Evolutionary conservation across 2,113 vertebrate genomes (phyloP).

Genomic region (Cichladusa arquata): DNA sequence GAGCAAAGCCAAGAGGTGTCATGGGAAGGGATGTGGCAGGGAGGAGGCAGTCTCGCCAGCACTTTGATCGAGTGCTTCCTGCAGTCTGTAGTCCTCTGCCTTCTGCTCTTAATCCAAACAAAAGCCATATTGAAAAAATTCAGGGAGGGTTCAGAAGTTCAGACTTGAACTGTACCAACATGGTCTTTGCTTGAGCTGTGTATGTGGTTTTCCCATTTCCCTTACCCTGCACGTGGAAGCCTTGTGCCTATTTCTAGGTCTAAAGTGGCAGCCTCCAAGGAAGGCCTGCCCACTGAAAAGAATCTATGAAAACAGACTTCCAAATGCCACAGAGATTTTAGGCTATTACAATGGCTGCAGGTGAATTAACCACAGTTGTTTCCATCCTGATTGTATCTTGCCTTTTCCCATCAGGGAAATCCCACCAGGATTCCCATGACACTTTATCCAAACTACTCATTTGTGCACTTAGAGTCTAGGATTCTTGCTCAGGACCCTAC

Average conservation of each 20-base stretch:
- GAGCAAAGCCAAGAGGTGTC: constrained; percentile 56
- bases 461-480: neutral
- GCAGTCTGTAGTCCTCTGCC: constrained; percentile 27
- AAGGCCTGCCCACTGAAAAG: neutral
- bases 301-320: neutral
- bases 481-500: neutral
- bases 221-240: neutral
- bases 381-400: neutral
- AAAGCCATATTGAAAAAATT: constrained; percentile 44
- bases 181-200: neutral
- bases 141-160: constrained; percentile 40
- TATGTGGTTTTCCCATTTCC: neutral
- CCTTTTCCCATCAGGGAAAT: neutral
- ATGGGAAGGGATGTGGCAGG: constrained; percentile 51
- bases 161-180: neutral
- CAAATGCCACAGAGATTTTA: neutral
- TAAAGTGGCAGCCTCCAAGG: neutral
- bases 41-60: constrained; percentile 40
- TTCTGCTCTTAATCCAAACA: constrained; percentile 60
- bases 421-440: neutral
- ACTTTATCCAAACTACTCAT: neutral
- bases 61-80: constrained; percentile 65
- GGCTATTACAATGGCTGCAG: neutral
- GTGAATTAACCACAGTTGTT: neutral
- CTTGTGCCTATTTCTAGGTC: neutral